Evolutionary conservation across 1,140 invertebrate genomes (phyloP).

Genomic region (Pseudomyrmex concolor): DNA sequence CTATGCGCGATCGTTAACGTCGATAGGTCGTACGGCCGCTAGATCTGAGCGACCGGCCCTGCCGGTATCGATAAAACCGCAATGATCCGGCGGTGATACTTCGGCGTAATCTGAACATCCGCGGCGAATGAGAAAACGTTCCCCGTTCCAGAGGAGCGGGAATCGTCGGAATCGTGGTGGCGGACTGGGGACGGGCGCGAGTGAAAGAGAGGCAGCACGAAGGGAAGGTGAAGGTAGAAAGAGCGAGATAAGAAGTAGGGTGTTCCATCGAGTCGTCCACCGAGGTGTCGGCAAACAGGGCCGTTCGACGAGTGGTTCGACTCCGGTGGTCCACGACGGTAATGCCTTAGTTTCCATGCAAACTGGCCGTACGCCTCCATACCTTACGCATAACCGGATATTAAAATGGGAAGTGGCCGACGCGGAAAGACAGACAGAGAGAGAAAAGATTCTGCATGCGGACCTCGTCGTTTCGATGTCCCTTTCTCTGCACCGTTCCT

Average conservation of each 20-base stretch:
- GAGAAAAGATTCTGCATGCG: slow-evolving; percentile 31
- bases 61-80: slow-evolving; percentile 70
- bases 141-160: slow-evolving; percentile 65
- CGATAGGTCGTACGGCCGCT: slow-evolving; percentile 36
- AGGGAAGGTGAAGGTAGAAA: slow-evolving; percentile 45
- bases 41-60: slow-evolving; percentile 58
- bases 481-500: background rate
- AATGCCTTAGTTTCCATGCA: slow-evolving; percentile 84
- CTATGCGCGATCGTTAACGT: slow-evolving; percentile 39
- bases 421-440: slow-evolving; percentile 50
- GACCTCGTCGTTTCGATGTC: slow-evolving; percentile 25
- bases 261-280: slow-evolving; percentile 70
- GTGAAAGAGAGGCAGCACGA: slow-evolving; percentile 6
- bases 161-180: slow-evolving; percentile 73
- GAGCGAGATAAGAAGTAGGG: slow-evolving; percentile 60
- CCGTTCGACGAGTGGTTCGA: slow-evolving; percentile 83
- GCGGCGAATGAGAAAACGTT: slow-evolving; percentile 61
- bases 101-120: slow-evolving; percentile 79
- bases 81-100: slow-evolving; percentile 69
- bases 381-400: slow-evolving; percentile 84
- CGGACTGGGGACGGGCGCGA: slow-evolving; percentile 59
- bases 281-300: slow-evolving; percentile 82
- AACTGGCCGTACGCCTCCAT: slow-evolving; percentile 83
- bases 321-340: slow-evolving; percentile 82
- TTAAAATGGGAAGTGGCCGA: slow-evolving; percentile 84